Evolutionary conservation across 1,140 invertebrate genomes (phyloP).

Genomic region (Pygmarrhopalites habei): DNA sequence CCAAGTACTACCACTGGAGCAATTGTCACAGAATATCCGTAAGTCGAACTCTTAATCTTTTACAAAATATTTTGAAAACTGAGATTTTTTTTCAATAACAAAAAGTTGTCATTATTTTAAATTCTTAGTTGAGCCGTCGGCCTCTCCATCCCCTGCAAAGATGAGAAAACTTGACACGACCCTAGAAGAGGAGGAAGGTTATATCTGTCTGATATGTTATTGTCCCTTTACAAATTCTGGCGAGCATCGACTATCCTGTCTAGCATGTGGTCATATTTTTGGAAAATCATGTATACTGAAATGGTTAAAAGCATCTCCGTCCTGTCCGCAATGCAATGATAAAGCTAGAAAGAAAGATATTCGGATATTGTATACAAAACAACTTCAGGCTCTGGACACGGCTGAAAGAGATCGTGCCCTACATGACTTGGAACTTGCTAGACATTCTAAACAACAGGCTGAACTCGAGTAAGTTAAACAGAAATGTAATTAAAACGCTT

Average conservation of each 20-base stretch:
- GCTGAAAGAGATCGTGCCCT: slow-evolving; percentile 54
- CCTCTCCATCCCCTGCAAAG: background rate
- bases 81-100: too few species aligned
- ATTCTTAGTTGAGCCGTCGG: too few species aligned
- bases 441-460: slow-evolving; percentile 43
- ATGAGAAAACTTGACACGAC: background rate
- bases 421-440: slow-evolving; percentile 49
- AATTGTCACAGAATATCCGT: too few species aligned
- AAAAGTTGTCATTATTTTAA: too few species aligned
- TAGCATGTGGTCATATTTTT: slow-evolving; percentile 87
- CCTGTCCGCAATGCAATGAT: slow-evolving; percentile 82
- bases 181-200: slow-evolving; percentile 50
- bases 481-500: too few species aligned
- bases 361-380: slow-evolving; percentile 61
- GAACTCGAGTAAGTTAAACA: slow-evolving; percentile 45
- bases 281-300: slow-evolving; percentile 71
- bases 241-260: slow-evolving; percentile 66
- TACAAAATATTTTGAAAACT: too few species aligned
- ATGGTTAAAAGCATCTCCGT: slow-evolving; percentile 56
- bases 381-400: slow-evolving; percentile 57
- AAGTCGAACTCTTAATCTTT: too few species aligned
- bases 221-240: slow-evolving; percentile 80
- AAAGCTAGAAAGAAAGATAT: slow-evolving; percentile 67
- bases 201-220: slow-evolving; percentile 77
- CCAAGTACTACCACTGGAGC: too few species aligned